Evolutionary conservation across 2,888 invertebrate genomes (phyloP), one percentile per base, ranked within the genome.

Genomic region (Hymenopus coronatus): DNA sequence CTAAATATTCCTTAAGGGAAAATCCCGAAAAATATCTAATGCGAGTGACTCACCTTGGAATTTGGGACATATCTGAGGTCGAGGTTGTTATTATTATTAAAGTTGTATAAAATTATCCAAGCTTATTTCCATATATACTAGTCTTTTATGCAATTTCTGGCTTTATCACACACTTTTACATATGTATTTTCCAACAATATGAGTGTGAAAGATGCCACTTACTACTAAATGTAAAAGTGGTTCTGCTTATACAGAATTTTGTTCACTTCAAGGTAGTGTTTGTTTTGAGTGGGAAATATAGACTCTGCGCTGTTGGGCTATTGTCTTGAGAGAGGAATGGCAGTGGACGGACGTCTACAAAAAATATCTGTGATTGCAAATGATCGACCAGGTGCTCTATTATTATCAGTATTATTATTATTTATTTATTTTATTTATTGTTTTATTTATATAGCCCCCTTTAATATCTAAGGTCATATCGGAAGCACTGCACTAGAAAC

Each of bases 241-340:
- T 12, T 12, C 40, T 40, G 12, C 40, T 40, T 12, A 40, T 40
- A 12, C 12, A 40, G 70, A 20, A 28, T 87, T 28, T n/a, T 83
- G 84, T 20, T 85, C 81, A 90, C 93, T 94, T 89, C 92, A 98
- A 98, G 92, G 97, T 98, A 70, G 98, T 98, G 0, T 94, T 98
- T 89, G 95, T 97, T 83, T 93, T 98, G 0, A 97, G 97, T 91
- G 97, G 97, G 98, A 83, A 98, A 98, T 93, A 98, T 98, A 89
- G 98, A 98, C 93, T 98, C 98, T 9, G 98, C 98, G 0, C 96
- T 98, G 83, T 94, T 98, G 90, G 98, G 98, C 0, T 94, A 98
- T 28, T 98, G 98, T 91, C 93, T 98, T 91, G 98, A 98, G 93
- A 94, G 98, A 88, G 98, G 98, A 0, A 93, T 98, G 91, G 98